These are phyloP conservation scores for Microctenopoma steveboyesi DNA, from an alignment of 2,797 vertebrate genomes.

Conservation along the genomic window DNA sequence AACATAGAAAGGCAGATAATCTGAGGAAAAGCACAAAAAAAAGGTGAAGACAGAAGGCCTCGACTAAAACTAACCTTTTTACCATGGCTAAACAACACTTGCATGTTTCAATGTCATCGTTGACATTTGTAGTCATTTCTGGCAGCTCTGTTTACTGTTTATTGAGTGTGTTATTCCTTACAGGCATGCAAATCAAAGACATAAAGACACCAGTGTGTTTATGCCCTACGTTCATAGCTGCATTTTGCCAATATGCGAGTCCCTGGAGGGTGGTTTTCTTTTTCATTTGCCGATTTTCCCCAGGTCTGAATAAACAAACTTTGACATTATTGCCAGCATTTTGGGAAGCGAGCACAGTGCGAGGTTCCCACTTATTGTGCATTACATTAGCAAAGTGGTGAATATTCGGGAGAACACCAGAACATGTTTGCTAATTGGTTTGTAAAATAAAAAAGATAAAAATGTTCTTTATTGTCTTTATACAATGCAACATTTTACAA, in stretches of 20 bases:
- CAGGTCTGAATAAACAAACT: conserved; percentile 9
- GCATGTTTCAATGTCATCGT: conserved; percentile 5
- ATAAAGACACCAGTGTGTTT: conserved; percentile 18
- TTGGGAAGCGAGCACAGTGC: conserved; percentile 7
- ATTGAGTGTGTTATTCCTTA: conserved; percentile 26
- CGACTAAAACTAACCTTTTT: conserved; percentile 13
- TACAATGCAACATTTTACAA: too few relatives aligned
- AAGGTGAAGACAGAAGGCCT: conserved; percentile 20
- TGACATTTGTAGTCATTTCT: conserved; percentile 26
- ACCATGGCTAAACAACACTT: conserved; percentile 28
- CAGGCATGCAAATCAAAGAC: conserved; percentile 36
- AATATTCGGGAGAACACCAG: neutral
- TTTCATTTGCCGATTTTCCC: conserved; percentile 39
- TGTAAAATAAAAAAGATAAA: neutral
- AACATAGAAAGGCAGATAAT: conserved; percentile 22
- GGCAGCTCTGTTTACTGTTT: conserved; percentile 28
- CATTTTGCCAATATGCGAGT: conserved; percentile 12
- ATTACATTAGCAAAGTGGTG: neutral
- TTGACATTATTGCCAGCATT: conserved; percentile 33
- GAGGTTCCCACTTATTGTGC: neutral
- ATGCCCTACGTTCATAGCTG: conserved; percentile 31
- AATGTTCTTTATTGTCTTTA: too few relatives aligned
- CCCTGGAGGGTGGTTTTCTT: conserved; percentile 31
- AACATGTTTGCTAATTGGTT: conserved; percentile 2
- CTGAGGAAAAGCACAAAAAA: conserved; percentile 17